Evolutionary conservation across 2,113 vertebrate species (phyloP), one percentile per base, ranked within the genome.

Genomic region (Platysteira castanea): DNA sequence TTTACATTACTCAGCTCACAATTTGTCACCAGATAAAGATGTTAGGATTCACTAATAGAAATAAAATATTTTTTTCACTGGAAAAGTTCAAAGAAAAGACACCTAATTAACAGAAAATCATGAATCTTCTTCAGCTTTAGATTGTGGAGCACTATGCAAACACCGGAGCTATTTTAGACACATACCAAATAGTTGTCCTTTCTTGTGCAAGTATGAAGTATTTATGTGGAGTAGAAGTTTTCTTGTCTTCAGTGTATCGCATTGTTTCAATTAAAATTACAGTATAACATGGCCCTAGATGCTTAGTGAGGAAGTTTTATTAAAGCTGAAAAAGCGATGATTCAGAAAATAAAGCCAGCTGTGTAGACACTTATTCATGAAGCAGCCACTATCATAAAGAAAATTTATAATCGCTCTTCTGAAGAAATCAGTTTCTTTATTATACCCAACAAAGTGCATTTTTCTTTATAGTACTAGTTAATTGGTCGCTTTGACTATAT

Each of bases 101-200:
- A 46, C 1, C 0, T 0, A 53, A 77, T 11, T 59, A 56, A 84
- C 3, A 5, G 35, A 44, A 87, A 81, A 35, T 6, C 0, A 0
- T 61, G 23, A 74, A 56, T 63, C 11, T 57, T 27, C 13, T 59
- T 47, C 47, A 56, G 11, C 19, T 53, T 59, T 37, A 64, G 8
- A 21, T 42, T 70, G 13, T 60, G 33, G 15, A 75, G 4, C 11
- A 49, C 11, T 39, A 7, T 56, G 26, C 1, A 42, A 87, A 76
- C 13, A 33, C 6, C 65, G 11, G 8, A 70, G 2, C 2, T 37
- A 26, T 54, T 88, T 88, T 37, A 52, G 8, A 30, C 10, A 56
- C 3, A 14, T 35, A 65, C 6, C 4, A 61, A 56, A 52, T 4
- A 39, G 8, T 35, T 39, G 2, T 24, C 15, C 4, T 56, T 78